These are phyloP conservation scores for Arbacia lixula DNA, from an alignment of 53 echinoderm and acorn worm genomes.

Conservation along the genomic window DNA sequence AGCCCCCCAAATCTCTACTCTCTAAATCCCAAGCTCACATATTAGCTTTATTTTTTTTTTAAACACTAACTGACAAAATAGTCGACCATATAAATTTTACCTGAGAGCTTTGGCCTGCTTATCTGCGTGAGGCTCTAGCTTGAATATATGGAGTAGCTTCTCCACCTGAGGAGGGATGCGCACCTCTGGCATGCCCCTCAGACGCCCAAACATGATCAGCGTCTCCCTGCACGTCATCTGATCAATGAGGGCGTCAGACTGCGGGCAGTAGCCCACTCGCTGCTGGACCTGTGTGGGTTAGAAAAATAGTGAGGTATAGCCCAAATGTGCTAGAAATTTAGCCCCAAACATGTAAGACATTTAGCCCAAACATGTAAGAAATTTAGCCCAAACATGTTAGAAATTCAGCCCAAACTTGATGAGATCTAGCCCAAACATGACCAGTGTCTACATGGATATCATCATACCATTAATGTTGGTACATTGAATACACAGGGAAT, in stretches of 20 bases:
- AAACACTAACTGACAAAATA: too few species aligned
- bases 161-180: slow-evolving; percentile 74
- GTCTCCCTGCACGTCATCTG: slow-evolving; percentile 97
- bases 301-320: too few species aligned
- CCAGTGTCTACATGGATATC: too few species aligned
- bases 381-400: not conserved
- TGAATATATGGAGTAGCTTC: slow-evolving; percentile 76
- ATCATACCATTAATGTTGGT: too few species aligned
- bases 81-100: slow-evolving; percentile 60
- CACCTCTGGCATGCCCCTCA: slow-evolving; percentile 85
- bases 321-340: not conserved
- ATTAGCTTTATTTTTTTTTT: too few species aligned
- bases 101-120: slow-evolving; percentile 90
- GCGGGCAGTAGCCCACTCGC: slow-evolving; percentile 94
- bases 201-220: slow-evolving; percentile 79
- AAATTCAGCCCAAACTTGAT: not conserved
- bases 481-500: too few species aligned
- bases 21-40: too few species aligned
- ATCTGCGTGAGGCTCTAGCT: slow-evolving; percentile 85
- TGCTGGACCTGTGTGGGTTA: slow-evolving; percentile 95
- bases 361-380: too few species aligned
- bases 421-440: too few species aligned
- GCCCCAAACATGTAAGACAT: not conserved
- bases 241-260: slow-evolving; percentile 94
- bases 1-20: too few species aligned